These are phyloP conservation scores for Orgyia antiqua DNA, from an alignment of 2,888 invertebrate species.

Conservation along the genomic window DNA sequence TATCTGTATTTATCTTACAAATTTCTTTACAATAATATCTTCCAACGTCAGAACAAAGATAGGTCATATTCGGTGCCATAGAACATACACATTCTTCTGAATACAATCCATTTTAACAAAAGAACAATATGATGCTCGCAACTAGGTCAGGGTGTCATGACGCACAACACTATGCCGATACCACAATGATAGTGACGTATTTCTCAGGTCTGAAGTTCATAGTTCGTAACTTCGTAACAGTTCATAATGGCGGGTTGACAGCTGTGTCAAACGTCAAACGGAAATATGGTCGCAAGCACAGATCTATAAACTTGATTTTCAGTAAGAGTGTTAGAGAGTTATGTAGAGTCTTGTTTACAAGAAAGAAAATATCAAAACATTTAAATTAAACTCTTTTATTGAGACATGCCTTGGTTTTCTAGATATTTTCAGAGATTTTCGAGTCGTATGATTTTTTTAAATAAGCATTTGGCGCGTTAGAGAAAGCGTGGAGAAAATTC, in stretches of 20 bases:
- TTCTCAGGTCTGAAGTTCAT: constrained; percentile 33
- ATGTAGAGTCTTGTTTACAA: too few relatives aligned
- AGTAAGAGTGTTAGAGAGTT: too few relatives aligned
- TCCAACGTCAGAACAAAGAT: not conserved
- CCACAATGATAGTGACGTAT: constrained; percentile 42
- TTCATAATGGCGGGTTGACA: constrained; percentile 39
- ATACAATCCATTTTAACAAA: constrained; percentile 32
- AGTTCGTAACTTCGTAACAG: constrained; percentile 44
- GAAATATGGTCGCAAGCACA: constrained; percentile 35
- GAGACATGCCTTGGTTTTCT: too few relatives aligned
- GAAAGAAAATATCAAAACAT: too few relatives aligned
- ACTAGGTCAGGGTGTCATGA: constrained; percentile 58
- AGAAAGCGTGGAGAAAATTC: too few relatives aligned
- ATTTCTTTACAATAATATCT: too few relatives aligned
- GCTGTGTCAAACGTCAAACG: constrained; percentile 25
- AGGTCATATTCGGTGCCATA: constrained; percentile 16
- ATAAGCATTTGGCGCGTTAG: too few relatives aligned
- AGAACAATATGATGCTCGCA: constrained; percentile 48
- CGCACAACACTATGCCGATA: constrained; percentile 42
- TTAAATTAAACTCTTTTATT: too few relatives aligned
- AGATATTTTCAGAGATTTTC: too few relatives aligned
- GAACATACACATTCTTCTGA: constrained; percentile 24
- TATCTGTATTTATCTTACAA: too few relatives aligned
- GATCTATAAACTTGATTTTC: too few relatives aligned
- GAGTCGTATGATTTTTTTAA: too few relatives aligned